Evolutionary conservation across 2,113 vertebrate species (phyloP), one percentile per base, ranked within the genome.

Genomic region (Rhodinocichla rosea): DNA sequence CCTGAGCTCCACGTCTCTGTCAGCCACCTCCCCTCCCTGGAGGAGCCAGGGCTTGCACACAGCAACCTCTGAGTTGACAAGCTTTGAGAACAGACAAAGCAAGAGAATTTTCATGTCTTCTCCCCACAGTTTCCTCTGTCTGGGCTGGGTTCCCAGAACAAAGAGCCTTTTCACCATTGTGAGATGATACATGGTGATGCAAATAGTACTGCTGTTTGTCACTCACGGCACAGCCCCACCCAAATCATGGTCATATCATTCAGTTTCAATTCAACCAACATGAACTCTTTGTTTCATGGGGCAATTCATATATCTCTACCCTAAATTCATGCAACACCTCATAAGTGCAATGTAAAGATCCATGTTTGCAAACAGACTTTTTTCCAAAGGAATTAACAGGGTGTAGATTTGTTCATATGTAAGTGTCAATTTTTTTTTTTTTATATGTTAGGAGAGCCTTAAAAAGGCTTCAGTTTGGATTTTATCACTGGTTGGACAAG

Each of bases 121-220:
- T 47, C 67, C 81, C 75, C 70, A n/a, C 91, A 62, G 0, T 83
- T 97, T 94, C 93, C 91, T 95, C 88, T 87, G 65, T 83, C 78
- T 90, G 70, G 62, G 55, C 71, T 90, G 59, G 33, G 71, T 89
- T 94, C 78, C 63, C 64, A 84, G 89, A 94, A 95, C 77, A 92
- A 82, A 87, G 30, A 67, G 16, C 50, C 24, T 87, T 81, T 77
- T 89, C 55, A 65, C 32, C 1, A 53, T 16, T 62, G 27, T 35
- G 93, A 87, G 53, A 79, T 35, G 70, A 57, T 64, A 55, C 40
- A n/a, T 37, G 6, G 1, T 65, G 65, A 80, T 94, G 63, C 33
- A 91, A 80, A 83, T 5, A 84, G 28, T 37, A 4, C 44, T 71
- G 62, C 45, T 64, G 45, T 75, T 90, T 89, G 62, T 44, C 65